phyloP scores from a whole-genome alignment of 2,797 vertebrate species.

The Gallinago nigripennis region DNA sequence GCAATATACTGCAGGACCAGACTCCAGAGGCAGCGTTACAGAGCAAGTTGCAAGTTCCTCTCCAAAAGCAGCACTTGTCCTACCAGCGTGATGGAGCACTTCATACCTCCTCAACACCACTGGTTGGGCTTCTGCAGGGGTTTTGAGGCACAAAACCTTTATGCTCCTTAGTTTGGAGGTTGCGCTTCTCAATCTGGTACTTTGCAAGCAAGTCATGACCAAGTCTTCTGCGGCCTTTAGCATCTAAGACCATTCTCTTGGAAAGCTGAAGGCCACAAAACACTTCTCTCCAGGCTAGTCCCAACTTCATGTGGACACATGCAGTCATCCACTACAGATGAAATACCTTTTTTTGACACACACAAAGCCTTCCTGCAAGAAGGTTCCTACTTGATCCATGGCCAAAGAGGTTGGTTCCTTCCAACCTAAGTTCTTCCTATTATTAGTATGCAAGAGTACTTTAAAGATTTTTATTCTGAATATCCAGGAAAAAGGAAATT shows the following conservation, averaged over 20 bases:
- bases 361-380: neutral
- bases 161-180: neutral
- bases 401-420: neutral
- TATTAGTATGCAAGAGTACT: neutral
- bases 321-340: neutral
- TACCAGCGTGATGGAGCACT: neutral
- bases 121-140: neutral
- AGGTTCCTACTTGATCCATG: neutral
- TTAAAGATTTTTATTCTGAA: neutral
- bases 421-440: neutral
- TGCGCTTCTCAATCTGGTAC: fast-evolving
- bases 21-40: neutral
- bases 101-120: neutral
- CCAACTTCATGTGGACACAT: neutral
- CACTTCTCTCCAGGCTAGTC: neutral
- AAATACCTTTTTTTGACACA: neutral
- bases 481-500: neutral
- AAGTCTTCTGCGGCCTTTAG: neutral
- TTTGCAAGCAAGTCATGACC: neutral
- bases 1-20: neutral
- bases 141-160: neutral
- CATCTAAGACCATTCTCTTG: neutral
- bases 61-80: neutral
- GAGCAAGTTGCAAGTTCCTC: neutral
- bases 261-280: neutral